Conservation (phyloP, 2,113 vertebrate genomes). For the Falco punctatus region DNA sequence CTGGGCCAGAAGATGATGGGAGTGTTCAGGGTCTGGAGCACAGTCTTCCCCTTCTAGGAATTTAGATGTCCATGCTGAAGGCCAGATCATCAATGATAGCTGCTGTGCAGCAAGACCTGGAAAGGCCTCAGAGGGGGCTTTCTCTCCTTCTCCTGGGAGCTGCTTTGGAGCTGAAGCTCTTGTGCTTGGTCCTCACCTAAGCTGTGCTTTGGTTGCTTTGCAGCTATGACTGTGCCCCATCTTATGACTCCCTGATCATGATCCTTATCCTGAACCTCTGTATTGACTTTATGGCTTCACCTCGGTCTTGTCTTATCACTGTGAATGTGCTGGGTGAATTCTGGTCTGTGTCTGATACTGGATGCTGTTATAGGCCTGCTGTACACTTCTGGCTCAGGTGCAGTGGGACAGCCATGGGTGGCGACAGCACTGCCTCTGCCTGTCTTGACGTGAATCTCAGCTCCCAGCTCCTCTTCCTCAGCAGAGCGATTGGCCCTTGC, state of each 20-base stretch:
- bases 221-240: background rate
- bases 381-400: background rate
- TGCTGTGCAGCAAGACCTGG: background rate
- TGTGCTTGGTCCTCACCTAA: background rate
- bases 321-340: fast-evolving
- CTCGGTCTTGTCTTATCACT: background rate
- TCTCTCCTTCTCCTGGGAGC: background rate
- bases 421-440: background rate
- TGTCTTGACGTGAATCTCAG: background rate
- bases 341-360: background rate
- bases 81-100: fast-evolving
- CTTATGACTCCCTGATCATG: background rate
- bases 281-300: background rate
- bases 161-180: background rate
- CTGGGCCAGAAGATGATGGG: background rate
- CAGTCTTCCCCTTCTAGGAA: too few species aligned
- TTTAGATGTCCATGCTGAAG: background rate
- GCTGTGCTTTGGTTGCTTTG: background rate
- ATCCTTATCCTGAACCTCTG: background rate
- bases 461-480: background rate
- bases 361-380: background rate
- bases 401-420: background rate
- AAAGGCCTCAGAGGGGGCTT: background rate
- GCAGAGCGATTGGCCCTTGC: fast-evolving
- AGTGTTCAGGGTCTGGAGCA: background rate